A percentile compares a stretch with the other conserved stretches of the same genome.
Evolutionary conservation across 2,797 vertebrate species (phyloP).

Genomic region (Simalia tracyae): DNA sequence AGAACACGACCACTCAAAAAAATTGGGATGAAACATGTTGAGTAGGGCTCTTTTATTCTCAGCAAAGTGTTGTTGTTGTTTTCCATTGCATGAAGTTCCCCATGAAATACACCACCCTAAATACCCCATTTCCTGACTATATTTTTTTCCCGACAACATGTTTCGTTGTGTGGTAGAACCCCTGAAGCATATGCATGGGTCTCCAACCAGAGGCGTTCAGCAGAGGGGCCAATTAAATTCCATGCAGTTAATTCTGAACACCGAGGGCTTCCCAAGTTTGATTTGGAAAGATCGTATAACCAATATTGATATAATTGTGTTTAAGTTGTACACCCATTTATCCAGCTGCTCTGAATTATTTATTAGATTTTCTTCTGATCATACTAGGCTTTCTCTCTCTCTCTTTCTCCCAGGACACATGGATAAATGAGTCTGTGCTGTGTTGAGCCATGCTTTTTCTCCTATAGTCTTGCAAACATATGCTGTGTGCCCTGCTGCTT

Average conservation of each 20-base stretch:
- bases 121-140: background rate
- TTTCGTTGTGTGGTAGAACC: background rate
- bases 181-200: background rate
- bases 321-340: conserved; percentile 15
- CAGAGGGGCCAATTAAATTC: background rate
- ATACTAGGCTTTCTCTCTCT: background rate
- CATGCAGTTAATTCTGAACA: background rate
- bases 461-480: conserved; percentile 12
- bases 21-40: background rate
- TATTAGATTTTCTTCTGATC: conserved; percentile 24
- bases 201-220: background rate
- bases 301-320: background rate
- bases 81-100: background rate
- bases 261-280: background rate
- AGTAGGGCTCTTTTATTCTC: background rate
- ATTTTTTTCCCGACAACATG: background rate
- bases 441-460: background rate
- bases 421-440: conserved; percentile 14
- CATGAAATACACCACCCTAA: background rate
- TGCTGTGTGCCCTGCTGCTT: conserved; percentile 29
- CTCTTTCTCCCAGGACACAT: conserved; percentile 7
- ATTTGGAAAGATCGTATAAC: background rate
- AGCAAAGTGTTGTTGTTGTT: background rate
- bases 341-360: conserved; percentile 21
- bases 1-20: background rate